Conservation (phyloP, 2,113 vertebrate species). For the Sapajus apella region DNA sequence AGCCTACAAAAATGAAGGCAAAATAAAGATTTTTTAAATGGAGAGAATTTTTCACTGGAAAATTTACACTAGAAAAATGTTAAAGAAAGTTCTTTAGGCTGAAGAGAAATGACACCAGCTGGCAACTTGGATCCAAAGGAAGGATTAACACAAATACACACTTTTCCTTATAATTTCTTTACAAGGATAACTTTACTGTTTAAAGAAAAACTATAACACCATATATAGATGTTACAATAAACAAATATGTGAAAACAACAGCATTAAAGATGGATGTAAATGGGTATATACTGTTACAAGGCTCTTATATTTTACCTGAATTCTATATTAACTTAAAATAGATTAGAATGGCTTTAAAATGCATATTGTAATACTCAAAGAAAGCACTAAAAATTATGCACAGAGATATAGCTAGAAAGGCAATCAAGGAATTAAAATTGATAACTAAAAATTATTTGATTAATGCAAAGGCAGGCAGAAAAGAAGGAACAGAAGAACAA, state of each 20-base stretch:
- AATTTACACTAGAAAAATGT: neutral
- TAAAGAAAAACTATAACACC: neutral
- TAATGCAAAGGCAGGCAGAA: neutral
- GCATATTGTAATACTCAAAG: neutral
- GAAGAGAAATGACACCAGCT: neutral
- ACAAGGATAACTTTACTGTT: neutral
- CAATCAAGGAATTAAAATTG: neutral
- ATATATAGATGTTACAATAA: neutral
- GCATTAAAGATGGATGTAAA: neutral
- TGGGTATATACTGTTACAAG: neutral
- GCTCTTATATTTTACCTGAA: neutral
- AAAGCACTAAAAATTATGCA: neutral
- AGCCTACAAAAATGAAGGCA: neutral
- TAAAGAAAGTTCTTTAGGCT: neutral
- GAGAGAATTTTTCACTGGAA: neutral
- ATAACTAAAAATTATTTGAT: constrained; percentile 15
- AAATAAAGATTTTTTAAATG: neutral
- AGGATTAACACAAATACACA: neutral
- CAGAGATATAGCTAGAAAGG: neutral
- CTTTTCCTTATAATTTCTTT: neutral
- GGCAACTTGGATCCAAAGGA: neutral
- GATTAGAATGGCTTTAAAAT: neutral
- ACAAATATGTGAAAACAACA: neutral
- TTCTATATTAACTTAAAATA: neutral
- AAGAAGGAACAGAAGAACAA: neutral